phyloP scores from a whole-genome alignment of 2,888 invertebrate species.

The Drosophila sordidula region DNA sequence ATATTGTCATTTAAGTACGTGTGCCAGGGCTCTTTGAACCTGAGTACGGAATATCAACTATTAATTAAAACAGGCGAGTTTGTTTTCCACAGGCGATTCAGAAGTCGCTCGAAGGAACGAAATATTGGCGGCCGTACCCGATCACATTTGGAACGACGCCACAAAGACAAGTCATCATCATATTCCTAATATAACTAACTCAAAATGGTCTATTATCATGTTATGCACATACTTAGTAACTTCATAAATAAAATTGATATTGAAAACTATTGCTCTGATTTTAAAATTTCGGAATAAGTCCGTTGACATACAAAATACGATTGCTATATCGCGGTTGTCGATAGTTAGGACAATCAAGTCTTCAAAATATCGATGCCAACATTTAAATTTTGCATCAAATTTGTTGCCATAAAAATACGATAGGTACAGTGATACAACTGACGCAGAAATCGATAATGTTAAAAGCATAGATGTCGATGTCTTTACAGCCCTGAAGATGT shows the following conservation, averaged over 20 bases:
- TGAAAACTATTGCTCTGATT: neutral
- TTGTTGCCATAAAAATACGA: too few relatives aligned
- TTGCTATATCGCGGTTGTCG: neutral
- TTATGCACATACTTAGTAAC: too few relatives aligned
- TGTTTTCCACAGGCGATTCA: neutral
- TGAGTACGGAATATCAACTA: too few relatives aligned
- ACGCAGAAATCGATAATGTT: neutral
- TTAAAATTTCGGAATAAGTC: neutral
- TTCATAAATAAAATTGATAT: neutral
- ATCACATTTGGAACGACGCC: neutral
- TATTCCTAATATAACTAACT: neutral
- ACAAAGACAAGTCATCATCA: neutral
- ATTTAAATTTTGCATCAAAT: neutral
- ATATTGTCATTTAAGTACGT: too few relatives aligned
- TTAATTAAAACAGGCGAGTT: too few relatives aligned
- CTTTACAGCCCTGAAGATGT: slow-evolving; percentile 12
- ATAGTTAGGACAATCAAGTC: neutral
- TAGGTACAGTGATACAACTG: too few relatives aligned
- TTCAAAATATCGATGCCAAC: neutral
- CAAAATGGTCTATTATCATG: neutral
- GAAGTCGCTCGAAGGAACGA: neutral
- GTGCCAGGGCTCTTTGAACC: too few relatives aligned
- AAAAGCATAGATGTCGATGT: neutral
- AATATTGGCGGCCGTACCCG: neutral
- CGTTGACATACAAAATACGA: neutral